Base-by-base conservation (phyloP, 2,888 invertebrate species). In the Hyppa rectilinea region DNA sequence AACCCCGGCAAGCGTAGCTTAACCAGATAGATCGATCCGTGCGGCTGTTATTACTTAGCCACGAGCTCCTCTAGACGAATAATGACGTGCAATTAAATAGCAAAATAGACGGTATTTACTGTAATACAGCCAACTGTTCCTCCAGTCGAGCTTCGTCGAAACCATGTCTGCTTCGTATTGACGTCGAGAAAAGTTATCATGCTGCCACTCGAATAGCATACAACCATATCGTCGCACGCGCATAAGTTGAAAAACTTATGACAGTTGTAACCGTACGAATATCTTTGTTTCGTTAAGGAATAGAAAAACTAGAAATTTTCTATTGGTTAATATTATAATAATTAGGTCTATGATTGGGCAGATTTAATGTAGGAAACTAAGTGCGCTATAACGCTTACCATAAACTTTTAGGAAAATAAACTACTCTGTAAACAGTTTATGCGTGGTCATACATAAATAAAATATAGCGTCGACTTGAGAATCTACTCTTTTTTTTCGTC, bases 241-340 rank as follows among this genome's bases (percentile, higher is more conserved):
- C 97, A 97, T 53, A 99, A 91, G 90, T 99, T 99, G 88, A 97
- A 98, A 71, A 97, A 96, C 85, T 97, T 97, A 81, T 96, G 97
- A 88, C 98, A 98, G 89, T 99, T 97, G 90, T 98, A 99, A 12
- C 98, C 98, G 90, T 97, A 99, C 0, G 98, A 98, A 93, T 98
- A 96, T 88, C 98, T 98, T 78, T 4, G 26, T 26, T 58, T 23
- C 43, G 87, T 85, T 89, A 81, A 89, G 88, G 81, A 84, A 43
- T 49, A 0, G 10, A 43, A 40, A 55, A 55, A 47, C 10, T 0
- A 64, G 1, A 14, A 29, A 29, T 45, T 14, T 45, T 23, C 4
- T 1, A 9, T 26, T 10, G 12, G 40, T 50, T 12, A 12, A n/a
- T 50, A 20, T 4, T 29, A 20, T 49, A 59, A 38, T 20, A 29